phyloP scores from a whole-genome alignment of 2,113 vertebrate genomes.

The Sciurus niger region DNA sequence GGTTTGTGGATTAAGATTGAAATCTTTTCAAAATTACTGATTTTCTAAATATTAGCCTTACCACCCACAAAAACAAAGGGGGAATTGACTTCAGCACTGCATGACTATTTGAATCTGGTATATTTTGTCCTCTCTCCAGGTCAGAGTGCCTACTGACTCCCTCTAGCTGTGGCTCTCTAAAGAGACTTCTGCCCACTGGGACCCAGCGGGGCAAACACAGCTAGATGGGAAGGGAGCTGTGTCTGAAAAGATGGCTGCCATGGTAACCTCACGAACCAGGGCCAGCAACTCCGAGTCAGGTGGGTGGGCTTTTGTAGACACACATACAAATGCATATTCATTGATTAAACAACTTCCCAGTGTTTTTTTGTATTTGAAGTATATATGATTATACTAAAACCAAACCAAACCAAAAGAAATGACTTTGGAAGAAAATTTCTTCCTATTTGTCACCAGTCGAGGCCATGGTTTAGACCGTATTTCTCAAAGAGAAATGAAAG shows the following conservation, averaged over 20 bases:
- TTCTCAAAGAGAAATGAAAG: conserved; percentile 47
- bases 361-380: conserved; percentile 37
- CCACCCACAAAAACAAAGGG: not conserved
- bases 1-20: conserved; percentile 18
- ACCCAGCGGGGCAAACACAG: not conserved
- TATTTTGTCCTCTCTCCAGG: not conserved
- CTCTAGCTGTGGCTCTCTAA: not conserved
- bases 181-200: conserved; percentile 4
- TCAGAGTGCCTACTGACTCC: conserved; percentile 36
- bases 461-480: conserved; percentile 28
- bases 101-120: conserved; percentile 17
- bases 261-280: conserved; percentile 50
- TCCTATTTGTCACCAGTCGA: conserved; percentile 32
- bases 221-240: not conserved
- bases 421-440: conserved; percentile 31
- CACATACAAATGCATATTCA: not conserved
- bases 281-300: not conserved
- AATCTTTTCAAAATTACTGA: conserved; percentile 24
- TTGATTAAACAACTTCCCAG: conserved; percentile 20
- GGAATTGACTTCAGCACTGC: not conserved
- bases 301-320: conserved; percentile 28
- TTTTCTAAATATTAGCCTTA: conserved; percentile 51
- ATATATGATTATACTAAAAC: conserved; percentile 55
- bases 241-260: conserved; percentile 37
- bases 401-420: conserved; percentile 51